Base-by-base conservation (phyloP, 2,797 vertebrate species). In the Dallia pectoralis region DNA sequence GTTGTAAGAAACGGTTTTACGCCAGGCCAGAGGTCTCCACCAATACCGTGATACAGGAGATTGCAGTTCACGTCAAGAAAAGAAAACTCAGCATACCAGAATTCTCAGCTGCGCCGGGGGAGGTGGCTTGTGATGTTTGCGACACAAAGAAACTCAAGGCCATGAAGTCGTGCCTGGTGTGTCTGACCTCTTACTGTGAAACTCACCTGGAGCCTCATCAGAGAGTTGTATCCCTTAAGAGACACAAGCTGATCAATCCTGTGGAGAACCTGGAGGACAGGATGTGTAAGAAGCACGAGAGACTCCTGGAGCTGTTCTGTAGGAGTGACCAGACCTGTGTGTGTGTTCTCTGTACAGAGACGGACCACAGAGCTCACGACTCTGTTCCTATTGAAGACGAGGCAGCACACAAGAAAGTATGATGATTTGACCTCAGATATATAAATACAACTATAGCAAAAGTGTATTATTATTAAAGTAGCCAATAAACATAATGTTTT, bases 111-210 rank as follows among this genome's bases (percentile, higher is more conserved):
- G 40, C 11, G 12, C 40, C 40, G 11, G 40, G 40, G 40, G 40
- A 62, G 2, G 85, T 88, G 30, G 30, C 0, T 1, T 90, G 87
- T 0, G 85, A 89, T 0, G 61, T 87, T 32, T 91, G 89, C 67
- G 1, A 22, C 77, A 90, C 89, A 71, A 74, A 76, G 15, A 18
- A 70, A n/a, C 53, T 56, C n/a, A 56, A 56, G 53, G 53, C 53
- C 53, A n/a, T n/a, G n/a, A 4, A 56, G 53, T 56, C 53, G n/a
- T 56, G 53, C 53, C n/a, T 56, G 53, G n/a, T 59, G 53, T 59
- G 53, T 59, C 53, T 59, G 11, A 59, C 40, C 5, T 44, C 40
- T 14, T 44, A 44, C 40, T 44, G 40, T 44, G 40, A 44, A 12
- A 44, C 40, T 44, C 40, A 44, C 40, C 40, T 44, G 40, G 40